Evolutionary conservation across 2,797 vertebrate genomes (phyloP).

Genomic region (Clarias platycephalus): DNA sequence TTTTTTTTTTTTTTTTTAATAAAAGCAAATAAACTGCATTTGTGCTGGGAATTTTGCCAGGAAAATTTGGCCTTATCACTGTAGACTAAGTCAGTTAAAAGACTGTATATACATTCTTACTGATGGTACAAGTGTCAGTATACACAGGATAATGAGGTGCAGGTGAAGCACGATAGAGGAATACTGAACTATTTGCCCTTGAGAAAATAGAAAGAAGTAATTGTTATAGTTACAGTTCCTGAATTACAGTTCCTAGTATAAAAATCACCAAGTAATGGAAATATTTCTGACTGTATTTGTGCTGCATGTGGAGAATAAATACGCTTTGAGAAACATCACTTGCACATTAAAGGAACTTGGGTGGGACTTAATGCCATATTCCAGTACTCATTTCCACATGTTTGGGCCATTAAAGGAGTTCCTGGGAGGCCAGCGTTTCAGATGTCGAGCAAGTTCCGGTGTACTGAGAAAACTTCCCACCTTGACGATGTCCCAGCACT

Average conservation of each 20-base stretch:
- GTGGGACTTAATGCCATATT: no score
- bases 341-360: no score
- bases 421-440: no score
- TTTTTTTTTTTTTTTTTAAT: not conserved
- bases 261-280: not conserved
- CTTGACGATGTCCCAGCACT: no score
- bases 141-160: not conserved
- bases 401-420: no score
- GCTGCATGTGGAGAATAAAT: not conserved
- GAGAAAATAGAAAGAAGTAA: not conserved
- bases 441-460: no score
- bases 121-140: not conserved
- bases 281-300: not conserved
- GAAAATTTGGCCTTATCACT: not conserved
- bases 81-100: constrained; percentile 8
- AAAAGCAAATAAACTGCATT: constrained; percentile 27
- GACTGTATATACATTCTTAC: not conserved
- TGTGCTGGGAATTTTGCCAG: constrained; percentile 11
- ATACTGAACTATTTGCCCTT: not conserved
- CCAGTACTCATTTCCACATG: no score
- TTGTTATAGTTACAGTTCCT: not conserved
- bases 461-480: no score
- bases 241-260: not conserved
- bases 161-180: not conserved
- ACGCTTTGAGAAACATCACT: no score